A percentile compares a stretch with the other conserved stretches of the same genome.
Conservation (phyloP, 2,113 vertebrate species). For the Hystrix cristata region DNA sequence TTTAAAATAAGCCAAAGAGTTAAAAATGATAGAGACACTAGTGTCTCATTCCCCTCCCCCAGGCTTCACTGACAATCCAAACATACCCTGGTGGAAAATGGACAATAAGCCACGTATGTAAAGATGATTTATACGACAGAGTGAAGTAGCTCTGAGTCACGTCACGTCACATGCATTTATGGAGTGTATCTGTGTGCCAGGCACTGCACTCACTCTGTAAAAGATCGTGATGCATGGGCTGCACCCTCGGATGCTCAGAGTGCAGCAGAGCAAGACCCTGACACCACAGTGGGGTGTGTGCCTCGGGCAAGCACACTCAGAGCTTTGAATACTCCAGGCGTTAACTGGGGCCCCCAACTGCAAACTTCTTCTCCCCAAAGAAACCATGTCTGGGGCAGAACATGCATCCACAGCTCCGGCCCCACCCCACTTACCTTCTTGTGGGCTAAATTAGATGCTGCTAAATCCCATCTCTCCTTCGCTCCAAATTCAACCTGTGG, state of each 20-base stretch:
- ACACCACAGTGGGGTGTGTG: background rate
- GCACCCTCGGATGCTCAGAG: background rate
- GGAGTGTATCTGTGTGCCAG: background rate
- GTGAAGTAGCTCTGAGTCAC: background rate
- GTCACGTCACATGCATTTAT: background rate
- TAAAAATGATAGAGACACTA: background rate
- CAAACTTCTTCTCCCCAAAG: background rate
- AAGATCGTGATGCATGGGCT: background rate
- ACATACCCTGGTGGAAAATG: background rate
- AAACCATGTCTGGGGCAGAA: background rate
- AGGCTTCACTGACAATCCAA: background rate
- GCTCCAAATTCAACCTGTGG: background rate
- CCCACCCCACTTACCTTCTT: background rate
- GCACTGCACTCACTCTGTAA: background rate
- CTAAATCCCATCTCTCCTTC: background rate
- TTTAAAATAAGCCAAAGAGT: background rate
- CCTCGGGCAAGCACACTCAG: rapidly evolving
- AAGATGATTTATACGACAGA: background rate
- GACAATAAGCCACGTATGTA: background rate
- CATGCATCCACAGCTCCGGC: rapidly evolving
- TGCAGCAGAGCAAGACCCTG: background rate
- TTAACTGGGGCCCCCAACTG: background rate
- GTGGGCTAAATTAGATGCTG: background rate
- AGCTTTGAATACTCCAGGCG: background rate
- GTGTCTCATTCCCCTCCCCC: background rate